Evolutionary conservation across 2,797 vertebrate species (phyloP), one percentile per base, ranked within the genome.

Genomic region (Pangasius larnaudii): DNA sequence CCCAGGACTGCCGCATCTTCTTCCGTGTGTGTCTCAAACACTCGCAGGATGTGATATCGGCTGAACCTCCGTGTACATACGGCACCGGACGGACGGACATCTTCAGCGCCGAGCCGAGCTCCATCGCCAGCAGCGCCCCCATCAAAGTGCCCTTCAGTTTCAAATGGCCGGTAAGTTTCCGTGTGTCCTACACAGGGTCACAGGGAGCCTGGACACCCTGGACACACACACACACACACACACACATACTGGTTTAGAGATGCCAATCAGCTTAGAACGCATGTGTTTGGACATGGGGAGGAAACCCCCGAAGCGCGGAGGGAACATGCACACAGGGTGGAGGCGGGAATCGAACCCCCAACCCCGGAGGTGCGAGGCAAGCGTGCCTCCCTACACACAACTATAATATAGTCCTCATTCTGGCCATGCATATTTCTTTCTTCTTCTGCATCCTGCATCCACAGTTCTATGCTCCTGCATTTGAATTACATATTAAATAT

Each of bases 11-110:
- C 71, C 96, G 92, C 78, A 93, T 98, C 30, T 97, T 97, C 92
- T 98, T 98, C 93, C 96, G 96, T 19, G 95, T 97, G 79, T 98
- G 98, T 42, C 94, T 98, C 61, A 97, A 96, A 33, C 97, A 98
- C 4, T 94, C 95, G 0, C 95, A 97, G 90, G 94, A 96, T 0
- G 92, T 96, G 18, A 96, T 96, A 85, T 93, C 91, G 22, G 94
- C 96, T 0, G 96, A 97, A 85, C 95, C 96, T 0, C 96, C 95
- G 46, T 98, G 97, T 93, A 96, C 96, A 0, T 96, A 97, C 88
- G 97, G 98, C 3, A 92, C 93, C 0, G 96, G 95, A 46, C 90
- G 93, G 58, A 97, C 96, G 0, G 94, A 95, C 0, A 91, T 94
- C n/a, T 91, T 97, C 46, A 92, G 91, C 0, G 89, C 93, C 0